phyloP scores from a whole-genome alignment of 1,140 invertebrate species.

The Saccostrea echinata region DNA sequence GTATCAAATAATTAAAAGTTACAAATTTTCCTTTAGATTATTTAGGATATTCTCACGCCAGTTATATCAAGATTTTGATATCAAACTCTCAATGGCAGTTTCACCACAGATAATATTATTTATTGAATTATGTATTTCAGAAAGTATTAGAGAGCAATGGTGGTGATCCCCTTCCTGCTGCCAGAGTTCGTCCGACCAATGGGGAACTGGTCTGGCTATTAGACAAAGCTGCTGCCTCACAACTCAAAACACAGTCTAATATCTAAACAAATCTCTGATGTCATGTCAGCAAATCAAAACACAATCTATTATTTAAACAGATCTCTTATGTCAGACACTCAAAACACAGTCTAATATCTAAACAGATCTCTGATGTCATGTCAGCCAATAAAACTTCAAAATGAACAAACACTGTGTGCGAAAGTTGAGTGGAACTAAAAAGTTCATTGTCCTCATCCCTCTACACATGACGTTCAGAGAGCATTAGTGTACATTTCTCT shows the following conservation, averaged over 20 bases:
- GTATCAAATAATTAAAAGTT: not conserved
- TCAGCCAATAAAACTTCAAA: not conserved
- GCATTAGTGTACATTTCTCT: no score
- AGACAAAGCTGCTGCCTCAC: slow-evolving; percentile 86
- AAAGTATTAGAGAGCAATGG: slow-evolving; percentile 87
- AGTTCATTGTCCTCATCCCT: no score
- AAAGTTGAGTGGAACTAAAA: no score
- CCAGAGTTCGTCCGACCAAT: slow-evolving; percentile 85
- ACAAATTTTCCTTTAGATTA: no score
- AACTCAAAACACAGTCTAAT: slow-evolving; percentile 51
- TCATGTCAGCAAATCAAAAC: slow-evolving; percentile 51
- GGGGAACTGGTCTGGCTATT: slow-evolving; percentile 90
- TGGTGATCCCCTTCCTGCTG: slow-evolving; percentile 85
- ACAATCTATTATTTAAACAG: not conserved
- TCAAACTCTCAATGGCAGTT: not conserved
- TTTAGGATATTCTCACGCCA: no score
- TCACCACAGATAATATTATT: not conserved
- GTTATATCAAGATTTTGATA: not conserved
- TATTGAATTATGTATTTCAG: slow-evolving; percentile 82
- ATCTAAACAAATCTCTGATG: not conserved
- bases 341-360: slow-evolving; percentile 37
- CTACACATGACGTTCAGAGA: no score
- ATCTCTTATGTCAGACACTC: slow-evolving; percentile 28
- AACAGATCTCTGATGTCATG: not conserved
- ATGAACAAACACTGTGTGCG: no score